These are phyloP conservation scores for Orthonevra nobilis DNA, from an alignment of 2,888 invertebrate species.

Conservation along the genomic window DNA sequence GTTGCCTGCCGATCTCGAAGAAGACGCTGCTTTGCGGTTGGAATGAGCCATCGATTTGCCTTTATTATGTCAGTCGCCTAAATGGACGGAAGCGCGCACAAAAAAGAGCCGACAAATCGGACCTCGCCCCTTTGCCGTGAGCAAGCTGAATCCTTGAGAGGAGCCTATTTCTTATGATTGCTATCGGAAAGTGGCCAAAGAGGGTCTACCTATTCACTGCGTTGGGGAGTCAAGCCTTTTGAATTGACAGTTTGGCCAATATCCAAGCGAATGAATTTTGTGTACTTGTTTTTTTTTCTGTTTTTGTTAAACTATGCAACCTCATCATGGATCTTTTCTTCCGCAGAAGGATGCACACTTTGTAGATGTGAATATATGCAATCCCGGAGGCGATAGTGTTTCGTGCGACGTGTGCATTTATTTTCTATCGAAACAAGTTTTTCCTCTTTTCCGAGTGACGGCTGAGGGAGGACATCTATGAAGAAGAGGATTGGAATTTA, in stretches of 20 bases:
- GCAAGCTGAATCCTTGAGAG: slow-evolving; percentile 45
- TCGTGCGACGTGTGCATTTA: slow-evolving; percentile 50
- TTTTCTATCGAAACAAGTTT: slow-evolving; percentile 45
- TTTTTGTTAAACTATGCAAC: slow-evolving; percentile 21
- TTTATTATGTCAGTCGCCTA: slow-evolving; percentile 58
- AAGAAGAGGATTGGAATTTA: slow-evolving; percentile 34
- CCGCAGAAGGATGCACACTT: slow-evolving; percentile 47
- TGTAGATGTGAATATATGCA: slow-evolving; percentile 19
- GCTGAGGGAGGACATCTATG: slow-evolving; percentile 16
- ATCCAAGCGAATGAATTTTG: slow-evolving; percentile 74
- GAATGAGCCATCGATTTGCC: slow-evolving; percentile 20
- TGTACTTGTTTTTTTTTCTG: slow-evolving; percentile 46
- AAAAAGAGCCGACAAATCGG: slow-evolving; percentile 68
- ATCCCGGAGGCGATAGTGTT: slow-evolving; percentile 51
- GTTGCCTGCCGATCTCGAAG: slow-evolving; percentile 24
- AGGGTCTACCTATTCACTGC: not conserved
- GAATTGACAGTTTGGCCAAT: slow-evolving; percentile 78
- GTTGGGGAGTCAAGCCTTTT: slow-evolving; percentile 49
- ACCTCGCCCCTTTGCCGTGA: slow-evolving; percentile 46
- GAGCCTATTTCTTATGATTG: slow-evolving; percentile 26
- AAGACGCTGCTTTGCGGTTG: not conserved
- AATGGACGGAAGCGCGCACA: slow-evolving; percentile 54
- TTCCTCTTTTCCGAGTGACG: slow-evolving; percentile 23
- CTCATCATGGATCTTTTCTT: slow-evolving; percentile 62
- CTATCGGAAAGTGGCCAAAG: slow-evolving; percentile 42